A percentile compares a stretch with the other conserved stretches of the same genome.
These are phyloP conservation scores for Chloroclysta siterata DNA, from an alignment of 2,888 invertebrate species.

Conservation along the genomic window DNA sequence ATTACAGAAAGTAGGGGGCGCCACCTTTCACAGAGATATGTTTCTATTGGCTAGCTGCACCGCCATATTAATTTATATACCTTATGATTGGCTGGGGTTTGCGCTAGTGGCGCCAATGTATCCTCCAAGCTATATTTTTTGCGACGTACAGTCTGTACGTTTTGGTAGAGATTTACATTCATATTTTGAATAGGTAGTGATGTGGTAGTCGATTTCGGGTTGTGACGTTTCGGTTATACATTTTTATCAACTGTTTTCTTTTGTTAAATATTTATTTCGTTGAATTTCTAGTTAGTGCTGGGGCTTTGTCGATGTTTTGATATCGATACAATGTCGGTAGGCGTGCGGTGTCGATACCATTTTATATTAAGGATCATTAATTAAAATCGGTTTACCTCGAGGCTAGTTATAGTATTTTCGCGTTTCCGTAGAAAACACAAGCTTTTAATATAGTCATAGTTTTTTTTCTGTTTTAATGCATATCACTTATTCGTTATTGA, in stretches of 20 bases:
- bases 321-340: slow-evolving; percentile 41
- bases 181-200: slow-evolving; percentile 26
- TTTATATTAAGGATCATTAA: slow-evolving; percentile 81
- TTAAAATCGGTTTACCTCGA: slow-evolving; percentile 57
- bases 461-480: slow-evolving; percentile 45
- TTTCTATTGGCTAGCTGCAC: slow-evolving; percentile 2
- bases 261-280: slow-evolving; percentile 27
- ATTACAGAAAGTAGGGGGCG: slow-evolving; percentile 1
- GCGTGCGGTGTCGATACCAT: slow-evolving; percentile 57
- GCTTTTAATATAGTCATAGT: slow-evolving; percentile 39
- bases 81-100: slow-evolving; percentile 9
- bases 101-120: slow-evolving; percentile 16
- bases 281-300: slow-evolving; percentile 30
- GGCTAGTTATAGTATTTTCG: slow-evolving; percentile 62
- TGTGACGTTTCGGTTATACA: slow-evolving; percentile 36
- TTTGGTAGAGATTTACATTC: slow-evolving; percentile 12
- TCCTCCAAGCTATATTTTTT: not conserved
- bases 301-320: slow-evolving; percentile 24
- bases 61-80: slow-evolving; percentile 14
- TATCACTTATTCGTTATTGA: slow-evolving; percentile 47
- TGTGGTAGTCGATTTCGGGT: slow-evolving; percentile 38
- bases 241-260: slow-evolving; percentile 20
- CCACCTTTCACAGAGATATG: not conserved
- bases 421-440: slow-evolving; percentile 47
- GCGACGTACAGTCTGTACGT: slow-evolving; percentile 2